phyloP scores from a whole-genome alignment of 1,140 invertebrate species.

The Drosophila leontia region DNA sequence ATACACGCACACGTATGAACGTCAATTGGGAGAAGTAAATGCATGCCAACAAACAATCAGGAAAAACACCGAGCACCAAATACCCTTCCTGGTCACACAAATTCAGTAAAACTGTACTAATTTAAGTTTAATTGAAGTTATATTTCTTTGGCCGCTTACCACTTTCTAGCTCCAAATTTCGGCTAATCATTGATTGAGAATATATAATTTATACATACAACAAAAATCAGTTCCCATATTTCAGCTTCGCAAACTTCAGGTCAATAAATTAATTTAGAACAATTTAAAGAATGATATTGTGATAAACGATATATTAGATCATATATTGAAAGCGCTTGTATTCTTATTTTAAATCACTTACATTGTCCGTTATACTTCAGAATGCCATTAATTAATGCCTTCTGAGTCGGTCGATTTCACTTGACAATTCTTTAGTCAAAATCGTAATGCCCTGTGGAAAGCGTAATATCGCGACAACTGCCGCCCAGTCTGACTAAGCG shows the following conservation, averaged over 20 bases:
- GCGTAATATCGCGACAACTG: constrained; percentile 38
- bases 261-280: too few species aligned
- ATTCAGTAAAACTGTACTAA: background rate
- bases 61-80: background rate
- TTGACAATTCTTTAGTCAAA: constrained; percentile 37
- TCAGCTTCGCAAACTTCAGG: background rate
- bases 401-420: background rate
- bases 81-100: background rate
- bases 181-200: background rate
- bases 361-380: background rate
- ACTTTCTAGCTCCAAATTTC: background rate
- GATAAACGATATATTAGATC: background rate
- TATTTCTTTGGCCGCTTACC: background rate
- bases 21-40: constrained; percentile 13
- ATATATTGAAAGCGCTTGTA: background rate
- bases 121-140: background rate
- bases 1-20: constrained; percentile 30
- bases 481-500: constrained; percentile 79
- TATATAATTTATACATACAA: background rate
- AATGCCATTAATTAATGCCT: background rate
- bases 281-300: too few species aligned
- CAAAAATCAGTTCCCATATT: background rate
- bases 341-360: background rate
- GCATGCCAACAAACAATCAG: constrained; percentile 4
- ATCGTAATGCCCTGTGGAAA: constrained; percentile 8